Percentiles rank a stretch among this genome's conserved stretches.
phyloP scores from a whole-genome alignment of 2,113 vertebrate species.

The Lepisosteus oculatus region DNA sequence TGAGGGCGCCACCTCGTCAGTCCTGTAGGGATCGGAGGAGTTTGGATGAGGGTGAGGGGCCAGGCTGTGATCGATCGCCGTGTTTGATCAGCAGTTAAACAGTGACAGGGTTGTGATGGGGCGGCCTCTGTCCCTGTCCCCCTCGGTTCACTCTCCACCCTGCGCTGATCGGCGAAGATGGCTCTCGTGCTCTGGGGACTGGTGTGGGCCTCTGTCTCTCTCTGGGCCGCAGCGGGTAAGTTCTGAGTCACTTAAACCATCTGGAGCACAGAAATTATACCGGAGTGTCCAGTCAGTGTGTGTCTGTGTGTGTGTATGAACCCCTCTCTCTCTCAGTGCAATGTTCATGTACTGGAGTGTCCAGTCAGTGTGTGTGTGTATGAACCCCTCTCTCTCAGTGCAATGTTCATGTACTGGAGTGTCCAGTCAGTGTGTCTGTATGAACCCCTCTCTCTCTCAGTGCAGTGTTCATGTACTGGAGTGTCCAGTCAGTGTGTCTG shows the following conservation, averaged over 20 bases:
- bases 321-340: not conserved
- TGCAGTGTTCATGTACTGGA: not conserved
- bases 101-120: conserved; percentile 35
- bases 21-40: too few species aligned
- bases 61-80: conserved; percentile 15
- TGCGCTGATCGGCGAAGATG: not conserved
- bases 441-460: not conserved
- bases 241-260: conserved; percentile 36
- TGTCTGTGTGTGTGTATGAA: not conserved
- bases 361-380: too few species aligned
- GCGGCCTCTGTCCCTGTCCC: not conserved
- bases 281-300: not conserved
- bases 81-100: conserved; percentile 56
- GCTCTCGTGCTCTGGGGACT: conserved; percentile 1
- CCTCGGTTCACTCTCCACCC: not conserved
- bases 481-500: too few species aligned
- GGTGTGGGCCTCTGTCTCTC: conserved; percentile 31
- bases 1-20: too few species aligned
- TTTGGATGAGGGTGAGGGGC: too few species aligned
- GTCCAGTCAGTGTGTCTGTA: not conserved
- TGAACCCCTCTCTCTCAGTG: not conserved
- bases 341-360: too few species aligned
- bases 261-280: not conserved
- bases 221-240: conserved; percentile 20
- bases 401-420: not conserved